Base-by-base conservation (phyloP, 1,140 invertebrate genomes). In the Cydia splendana region DNA sequence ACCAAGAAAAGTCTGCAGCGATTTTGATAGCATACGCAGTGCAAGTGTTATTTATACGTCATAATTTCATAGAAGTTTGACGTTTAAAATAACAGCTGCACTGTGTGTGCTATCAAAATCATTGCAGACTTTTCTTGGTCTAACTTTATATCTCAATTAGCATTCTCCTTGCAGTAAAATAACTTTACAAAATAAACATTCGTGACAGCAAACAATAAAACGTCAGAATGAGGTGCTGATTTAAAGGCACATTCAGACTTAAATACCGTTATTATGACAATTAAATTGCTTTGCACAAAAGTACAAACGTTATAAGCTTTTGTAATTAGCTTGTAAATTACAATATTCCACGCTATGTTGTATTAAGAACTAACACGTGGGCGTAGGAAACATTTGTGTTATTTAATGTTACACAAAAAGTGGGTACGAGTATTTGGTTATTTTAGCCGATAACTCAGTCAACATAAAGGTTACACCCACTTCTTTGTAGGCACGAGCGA, bases 161-260 rank as follows among this genome's bases (percentile, higher is more conserved):
- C 18, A 24, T 62, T 20, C 6, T 62, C 2, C 7, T 12, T 62
- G 20, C 57, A 24, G 57, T 24, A 9, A 62, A 71, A 71, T 45
- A n/a, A 18, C 67, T 71, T 71, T 20, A 18, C 34, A 71, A 71
- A 34, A 38, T 2, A 12, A 45, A 71, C 67, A 30, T 71, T 71
- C 67, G 34, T 71, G 67, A 45, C 67, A 38, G 24, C 67, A 42
- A 38, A 71, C 30, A 71, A 13, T 71, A 38, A 71, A 71, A 71
- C 67, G 13, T 67, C n/a, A 6, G 13, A 65, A 67, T 71, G 67
- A 71, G 34, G 67, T 71, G 67, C 67, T 71, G 30, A 69, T 69
- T 69, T 69, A 71, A 71, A 71, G 57, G 34, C 34, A 34, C 28
- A 67, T 71, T 71, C 34, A 20, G 34, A 45, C 15, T 38, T 18